These are phyloP conservation scores for Scyliorhinus canicula DNA, from an alignment of 2,797 vertebrate genomes.

Conservation along the genomic window DNA sequence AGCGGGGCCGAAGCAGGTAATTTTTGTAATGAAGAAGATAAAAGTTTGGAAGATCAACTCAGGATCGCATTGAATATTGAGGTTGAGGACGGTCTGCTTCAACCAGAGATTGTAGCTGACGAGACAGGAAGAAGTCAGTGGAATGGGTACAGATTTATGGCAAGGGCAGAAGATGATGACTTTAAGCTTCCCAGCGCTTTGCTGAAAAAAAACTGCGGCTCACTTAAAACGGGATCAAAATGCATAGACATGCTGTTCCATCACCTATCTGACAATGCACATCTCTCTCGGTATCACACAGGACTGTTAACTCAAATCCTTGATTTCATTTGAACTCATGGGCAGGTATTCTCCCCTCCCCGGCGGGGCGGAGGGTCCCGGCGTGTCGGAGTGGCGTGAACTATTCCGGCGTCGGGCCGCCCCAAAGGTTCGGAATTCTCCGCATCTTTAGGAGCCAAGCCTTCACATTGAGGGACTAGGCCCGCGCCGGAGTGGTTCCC, in stretches of 20 bases:
- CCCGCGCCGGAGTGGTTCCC: too few relatives aligned
- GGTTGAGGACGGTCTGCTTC: neutral
- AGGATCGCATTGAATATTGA: neutral
- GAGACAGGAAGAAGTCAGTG: neutral
- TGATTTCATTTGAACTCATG: neutral
- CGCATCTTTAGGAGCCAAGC: too few relatives aligned
- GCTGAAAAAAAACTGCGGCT: neutral
- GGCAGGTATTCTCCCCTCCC: too few relatives aligned
- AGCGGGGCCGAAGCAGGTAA: neutral
- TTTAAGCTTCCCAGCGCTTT: neutral
- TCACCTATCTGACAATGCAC: neutral
- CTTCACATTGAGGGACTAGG: too few relatives aligned
- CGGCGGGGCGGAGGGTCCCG: too few relatives aligned
- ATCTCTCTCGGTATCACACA: neutral
- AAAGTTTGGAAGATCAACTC: neutral
- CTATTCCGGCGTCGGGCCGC: too few relatives aligned
- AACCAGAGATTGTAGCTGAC: too few relatives aligned
- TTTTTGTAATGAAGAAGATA: neutral
- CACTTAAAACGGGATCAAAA: neutral
- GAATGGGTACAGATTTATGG: neutral
- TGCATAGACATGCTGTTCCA: neutral
- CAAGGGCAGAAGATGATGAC: neutral
- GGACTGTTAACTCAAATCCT: neutral
- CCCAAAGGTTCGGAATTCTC: too few relatives aligned
- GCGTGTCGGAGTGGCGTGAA: too few relatives aligned